phyloP scores from a whole-genome alignment of 2,888 invertebrate genomes.

The Chymomyza fuscimana region DNA sequence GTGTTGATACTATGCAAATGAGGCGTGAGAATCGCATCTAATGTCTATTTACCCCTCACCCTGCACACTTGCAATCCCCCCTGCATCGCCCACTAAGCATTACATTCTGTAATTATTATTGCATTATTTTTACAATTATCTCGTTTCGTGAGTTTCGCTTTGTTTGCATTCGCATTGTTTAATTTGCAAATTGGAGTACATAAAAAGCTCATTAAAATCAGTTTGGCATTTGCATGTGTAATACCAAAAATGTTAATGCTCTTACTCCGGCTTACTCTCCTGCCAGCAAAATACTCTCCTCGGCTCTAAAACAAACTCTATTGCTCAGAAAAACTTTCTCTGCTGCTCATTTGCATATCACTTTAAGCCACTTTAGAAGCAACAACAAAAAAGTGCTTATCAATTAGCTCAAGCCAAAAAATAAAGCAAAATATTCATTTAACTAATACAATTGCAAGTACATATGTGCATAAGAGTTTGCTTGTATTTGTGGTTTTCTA shows the following conservation, averaged over 20 bases:
- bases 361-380: background rate
- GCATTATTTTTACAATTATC: conserved; percentile 13
- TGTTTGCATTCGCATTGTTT: conserved; percentile 23
- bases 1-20: background rate
- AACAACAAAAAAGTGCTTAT: conserved; percentile 1
- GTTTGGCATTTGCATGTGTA: conserved; percentile 11
- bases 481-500: background rate
- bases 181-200: conserved; percentile 10
- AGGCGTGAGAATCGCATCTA: background rate
- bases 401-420: background rate
- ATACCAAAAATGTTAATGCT: conserved; percentile 11
- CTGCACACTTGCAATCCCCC: background rate
- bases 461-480: too few relatives aligned
- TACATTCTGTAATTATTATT: conserved; percentile 6
- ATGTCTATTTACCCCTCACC: background rate
- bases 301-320: background rate
- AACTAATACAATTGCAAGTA: background rate
- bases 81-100: background rate
- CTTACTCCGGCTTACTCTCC: background rate
- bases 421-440: background rate
- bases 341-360: background rate
- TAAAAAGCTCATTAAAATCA: conserved; percentile 11
- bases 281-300: background rate
- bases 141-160: conserved; percentile 1
- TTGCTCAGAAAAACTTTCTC: background rate